Conservation (phyloP, 2,888 invertebrate species). For the Candidula unifasciata region DNA sequence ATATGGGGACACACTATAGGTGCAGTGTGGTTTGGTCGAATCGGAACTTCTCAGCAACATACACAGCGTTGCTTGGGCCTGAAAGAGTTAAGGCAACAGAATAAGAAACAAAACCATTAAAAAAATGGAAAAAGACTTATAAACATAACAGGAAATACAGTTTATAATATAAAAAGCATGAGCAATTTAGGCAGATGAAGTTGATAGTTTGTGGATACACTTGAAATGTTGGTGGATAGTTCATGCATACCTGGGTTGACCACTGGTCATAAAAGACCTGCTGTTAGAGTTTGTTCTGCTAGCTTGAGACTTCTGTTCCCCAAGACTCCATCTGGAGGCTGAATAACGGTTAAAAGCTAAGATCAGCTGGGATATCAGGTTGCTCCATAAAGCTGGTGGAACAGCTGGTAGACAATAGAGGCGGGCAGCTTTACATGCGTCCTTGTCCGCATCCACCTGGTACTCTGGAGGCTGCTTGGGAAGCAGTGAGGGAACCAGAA, state of each 20-base stretch:
- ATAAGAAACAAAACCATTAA: no score
- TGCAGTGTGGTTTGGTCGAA: no score
- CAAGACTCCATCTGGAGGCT: constrained; percentile 32
- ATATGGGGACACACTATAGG: no score
- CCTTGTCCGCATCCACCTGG: neutral
- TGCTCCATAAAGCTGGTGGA: constrained; percentile 72
- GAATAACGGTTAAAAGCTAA: constrained; percentile 43
- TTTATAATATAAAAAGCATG: no score
- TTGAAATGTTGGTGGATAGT: neutral
- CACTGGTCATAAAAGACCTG: constrained; percentile 22
- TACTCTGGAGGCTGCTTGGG: constrained; percentile 54
- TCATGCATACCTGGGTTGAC: constrained; percentile 9
- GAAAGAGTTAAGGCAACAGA: no score
- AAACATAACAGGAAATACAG: no score
- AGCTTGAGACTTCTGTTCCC: neutral
- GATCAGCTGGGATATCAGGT: constrained; percentile 45
- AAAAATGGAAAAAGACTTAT: no score
- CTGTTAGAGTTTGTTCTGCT: neutral
- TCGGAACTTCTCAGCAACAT: no score
- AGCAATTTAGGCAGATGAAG: no score
- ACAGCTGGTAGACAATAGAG: constrained; percentile 69
- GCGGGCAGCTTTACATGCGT: constrained; percentile 53
- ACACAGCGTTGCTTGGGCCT: no score
- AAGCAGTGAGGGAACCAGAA: constrained; percentile 71
- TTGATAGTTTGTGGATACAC: no score